A percentile compares a stretch with the other conserved stretches of the same genome.
Conservation (phyloP, 2,113 vertebrate species). For the Rhea americana region DNA sequence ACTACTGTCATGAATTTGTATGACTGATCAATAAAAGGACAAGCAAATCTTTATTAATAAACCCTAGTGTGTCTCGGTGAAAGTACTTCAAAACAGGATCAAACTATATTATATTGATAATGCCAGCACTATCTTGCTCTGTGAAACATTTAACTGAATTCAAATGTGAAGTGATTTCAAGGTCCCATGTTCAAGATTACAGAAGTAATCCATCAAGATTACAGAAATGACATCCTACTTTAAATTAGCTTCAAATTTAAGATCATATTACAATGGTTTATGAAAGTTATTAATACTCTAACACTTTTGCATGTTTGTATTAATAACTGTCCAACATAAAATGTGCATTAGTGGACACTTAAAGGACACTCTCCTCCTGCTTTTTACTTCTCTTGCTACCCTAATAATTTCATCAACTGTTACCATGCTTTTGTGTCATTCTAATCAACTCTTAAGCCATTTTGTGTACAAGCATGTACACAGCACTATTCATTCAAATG, state of each 20-base stretch:
- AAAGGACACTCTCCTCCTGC: background rate
- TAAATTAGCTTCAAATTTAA: background rate
- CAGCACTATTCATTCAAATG: background rate
- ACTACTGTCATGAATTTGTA: background rate
- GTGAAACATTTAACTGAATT: background rate
- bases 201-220: background rate
- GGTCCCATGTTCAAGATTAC: background rate
- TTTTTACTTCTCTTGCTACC: background rate
- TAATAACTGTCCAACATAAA: background rate
- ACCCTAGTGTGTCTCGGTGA: background rate
- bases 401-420: background rate
- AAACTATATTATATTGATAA: background rate
- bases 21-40: constrained; percentile 26
- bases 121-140: background rate
- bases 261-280: background rate
- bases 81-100: constrained; percentile 14
- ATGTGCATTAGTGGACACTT: background rate
- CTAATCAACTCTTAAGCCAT: background rate
- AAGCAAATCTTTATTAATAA: constrained; percentile 31
- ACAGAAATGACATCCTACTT: background rate
- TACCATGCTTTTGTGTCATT: background rate
- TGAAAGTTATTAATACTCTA: background rate
- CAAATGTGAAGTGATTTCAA: background rate
- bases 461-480: background rate
- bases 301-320: background rate